Evolutionary conservation across 1,140 invertebrate species (phyloP), one percentile per base, ranked within the genome.

Genomic region (Drosophila orosa): DNA sequence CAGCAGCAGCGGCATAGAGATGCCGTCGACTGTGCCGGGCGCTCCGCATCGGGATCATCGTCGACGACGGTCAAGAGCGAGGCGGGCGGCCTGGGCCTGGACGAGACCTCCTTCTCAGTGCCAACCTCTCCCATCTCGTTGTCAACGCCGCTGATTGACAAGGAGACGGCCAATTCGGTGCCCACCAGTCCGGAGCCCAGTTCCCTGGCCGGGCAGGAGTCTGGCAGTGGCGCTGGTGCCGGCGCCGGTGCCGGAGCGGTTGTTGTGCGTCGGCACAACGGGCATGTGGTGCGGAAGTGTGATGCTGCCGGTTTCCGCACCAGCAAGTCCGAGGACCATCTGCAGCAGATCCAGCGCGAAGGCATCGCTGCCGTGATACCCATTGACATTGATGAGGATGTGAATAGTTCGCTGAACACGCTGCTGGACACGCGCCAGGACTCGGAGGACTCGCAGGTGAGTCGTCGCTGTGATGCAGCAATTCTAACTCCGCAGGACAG

Each of bases 361-460:
- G 90, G 83, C 69, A 89, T 92, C 57, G 91, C 85, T 37, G 83
- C 95, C 83, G 95, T 96, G 37, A 96, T 97, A 61, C 96, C 97
- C 77, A 97, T 98, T 78, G 97, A 98, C 77, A 96, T 97, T 73
- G 97, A 98, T 92, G 97, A 98, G 92, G 97, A 98, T 92, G 95
- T 98, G 68, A 97, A 97, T 80, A 97, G 97, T 75, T 98, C 97
- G 48, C 93, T 98, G 56, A 98, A 98, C 92, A 98, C 97, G 31
- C 93, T 98, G 54, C 92, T 98, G 67, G 96, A 97, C 93, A 97
- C 96, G 45, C 94, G 95, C 77, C 95, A 95, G 17, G 96, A 96
- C 90, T 94, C 94, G 39, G 94, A 94, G 66, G 91, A 91, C 50
- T 92, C 69, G 82, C 93, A 83, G 93, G 93, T 74, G 65, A 87